Evolutionary conservation across 1,140 invertebrate species (phyloP).

Genomic region (Lerema accius): DNA sequence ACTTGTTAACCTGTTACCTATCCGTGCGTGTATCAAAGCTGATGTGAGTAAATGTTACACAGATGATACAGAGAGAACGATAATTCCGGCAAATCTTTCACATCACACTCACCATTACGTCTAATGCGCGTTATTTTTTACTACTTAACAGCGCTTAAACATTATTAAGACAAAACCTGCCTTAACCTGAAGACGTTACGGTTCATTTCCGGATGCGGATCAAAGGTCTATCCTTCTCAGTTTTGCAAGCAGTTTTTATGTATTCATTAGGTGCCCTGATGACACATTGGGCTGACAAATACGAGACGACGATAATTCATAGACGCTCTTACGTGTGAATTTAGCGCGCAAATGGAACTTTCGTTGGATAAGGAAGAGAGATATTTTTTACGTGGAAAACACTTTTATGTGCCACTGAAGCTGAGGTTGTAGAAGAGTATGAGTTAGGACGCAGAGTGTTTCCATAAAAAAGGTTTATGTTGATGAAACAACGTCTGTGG

Average conservation of each 20-base stretch:
- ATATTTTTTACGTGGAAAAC: neutral
- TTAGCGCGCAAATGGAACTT: slow-evolving; percentile 27
- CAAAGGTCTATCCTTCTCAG: neutral
- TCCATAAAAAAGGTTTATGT: too few species aligned
- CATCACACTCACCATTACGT: slow-evolving; percentile 47
- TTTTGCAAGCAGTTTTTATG: slow-evolving; percentile 23
- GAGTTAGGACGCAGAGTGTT: too few species aligned
- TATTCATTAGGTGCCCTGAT: slow-evolving; percentile 25
- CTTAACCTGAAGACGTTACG: neutral
- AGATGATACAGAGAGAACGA: slow-evolving; percentile 12
- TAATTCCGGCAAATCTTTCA: slow-evolving; percentile 41
- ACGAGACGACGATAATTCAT: slow-evolving; percentile 33
- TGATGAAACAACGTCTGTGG: too few species aligned
- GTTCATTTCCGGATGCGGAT: neutral
- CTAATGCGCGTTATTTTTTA: slow-evolving; percentile 45
- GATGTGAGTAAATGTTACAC: too few species aligned
- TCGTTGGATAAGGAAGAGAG: slow-evolving; percentile 17
- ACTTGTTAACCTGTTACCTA: too few species aligned
- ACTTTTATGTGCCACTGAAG: neutral
- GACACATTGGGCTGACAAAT: slow-evolving; percentile 31
- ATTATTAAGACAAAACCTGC: neutral
- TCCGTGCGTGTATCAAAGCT: too few species aligned
- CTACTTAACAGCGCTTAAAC: neutral
- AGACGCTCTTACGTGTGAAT: slow-evolving; percentile 29
- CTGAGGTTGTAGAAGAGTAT: neutral